These are phyloP conservation scores for Asarcornis scutulata DNA, from an alignment of 2,113 vertebrate species.

Conservation along the genomic window DNA sequence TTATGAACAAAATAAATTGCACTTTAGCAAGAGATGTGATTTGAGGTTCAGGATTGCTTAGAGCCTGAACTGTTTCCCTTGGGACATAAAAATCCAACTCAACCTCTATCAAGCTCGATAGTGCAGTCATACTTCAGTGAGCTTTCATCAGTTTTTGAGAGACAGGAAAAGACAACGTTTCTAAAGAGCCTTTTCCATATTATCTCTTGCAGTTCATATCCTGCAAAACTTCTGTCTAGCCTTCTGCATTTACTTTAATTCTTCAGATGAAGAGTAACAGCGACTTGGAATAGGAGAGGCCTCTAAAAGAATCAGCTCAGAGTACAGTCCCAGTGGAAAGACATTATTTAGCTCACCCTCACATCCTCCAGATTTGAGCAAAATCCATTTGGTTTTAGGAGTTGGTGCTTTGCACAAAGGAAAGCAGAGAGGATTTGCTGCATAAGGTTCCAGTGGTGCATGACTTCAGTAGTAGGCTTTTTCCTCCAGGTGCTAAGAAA, in stretches of 20 bases:
- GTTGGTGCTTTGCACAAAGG: neutral
- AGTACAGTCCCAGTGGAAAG: neutral
- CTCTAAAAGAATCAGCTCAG: neutral
- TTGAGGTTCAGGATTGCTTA: rapidly evolving
- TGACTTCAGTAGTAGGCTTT: slow-evolving; percentile 45
- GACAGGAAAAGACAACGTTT: neutral
- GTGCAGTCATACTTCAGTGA: neutral
- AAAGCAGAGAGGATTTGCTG: neutral
- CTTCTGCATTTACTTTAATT: neutral
- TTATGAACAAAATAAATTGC: neutral
- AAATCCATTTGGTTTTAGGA: neutral
- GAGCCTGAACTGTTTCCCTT: neutral
- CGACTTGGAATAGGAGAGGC: neutral
- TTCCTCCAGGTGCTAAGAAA: neutral
- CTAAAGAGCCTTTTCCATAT: neutral
- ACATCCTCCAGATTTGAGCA: neutral
- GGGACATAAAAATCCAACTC: neutral
- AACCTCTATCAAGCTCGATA: neutral
- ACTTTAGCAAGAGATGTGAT: neutral
- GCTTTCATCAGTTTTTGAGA: neutral
- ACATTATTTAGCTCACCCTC: neutral
- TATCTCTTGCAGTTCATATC: neutral
- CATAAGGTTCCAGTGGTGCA: slow-evolving; percentile 7
- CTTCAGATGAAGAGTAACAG: neutral
- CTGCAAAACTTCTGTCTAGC: neutral